Conservation (phyloP, 2,888 invertebrate genomes). For the Archips xylosteana region DNA sequence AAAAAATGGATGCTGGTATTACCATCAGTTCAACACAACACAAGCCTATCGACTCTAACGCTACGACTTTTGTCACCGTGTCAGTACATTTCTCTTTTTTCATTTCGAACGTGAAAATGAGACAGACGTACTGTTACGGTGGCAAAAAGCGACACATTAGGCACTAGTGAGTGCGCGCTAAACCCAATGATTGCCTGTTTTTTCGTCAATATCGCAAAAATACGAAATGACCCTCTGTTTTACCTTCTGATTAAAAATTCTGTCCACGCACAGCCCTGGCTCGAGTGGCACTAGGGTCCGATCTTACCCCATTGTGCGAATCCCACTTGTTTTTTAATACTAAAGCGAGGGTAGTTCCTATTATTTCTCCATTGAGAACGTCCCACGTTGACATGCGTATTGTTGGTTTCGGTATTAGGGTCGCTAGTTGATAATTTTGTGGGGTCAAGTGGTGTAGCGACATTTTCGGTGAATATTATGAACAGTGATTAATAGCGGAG, state of each 20-base stretch:
- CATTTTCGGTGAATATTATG: constrained; percentile 2
- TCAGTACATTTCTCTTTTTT: no score
- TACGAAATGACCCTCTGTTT: no score
- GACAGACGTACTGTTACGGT: no score
- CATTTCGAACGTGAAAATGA: no score
- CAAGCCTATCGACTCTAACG: no score
- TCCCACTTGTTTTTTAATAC: constrained; percentile 83
- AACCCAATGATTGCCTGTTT: no score
- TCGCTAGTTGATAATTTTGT: constrained; percentile 66
- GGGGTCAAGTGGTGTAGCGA: constrained; percentile 64
- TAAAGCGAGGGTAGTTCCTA: constrained; percentile 76
- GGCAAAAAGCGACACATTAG: no score
- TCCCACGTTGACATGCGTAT: constrained; percentile 77
- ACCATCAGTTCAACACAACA: no score
- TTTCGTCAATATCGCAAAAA: no score
- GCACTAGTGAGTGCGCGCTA: no score
- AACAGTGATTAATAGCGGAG: background rate
- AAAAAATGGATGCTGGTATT: no score
- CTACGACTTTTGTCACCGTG: no score
- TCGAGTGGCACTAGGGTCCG: constrained; percentile 69
- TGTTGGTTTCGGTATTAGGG: constrained; percentile 51
- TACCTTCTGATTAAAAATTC: constrained; percentile 63
- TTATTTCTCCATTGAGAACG: constrained; percentile 76
- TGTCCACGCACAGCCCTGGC: constrained; percentile 75
- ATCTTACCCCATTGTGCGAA: constrained; percentile 75